These are phyloP conservation scores for Oostethus manadensis DNA, from an alignment of 2,113 vertebrate genomes.

Conservation along the genomic window DNA sequence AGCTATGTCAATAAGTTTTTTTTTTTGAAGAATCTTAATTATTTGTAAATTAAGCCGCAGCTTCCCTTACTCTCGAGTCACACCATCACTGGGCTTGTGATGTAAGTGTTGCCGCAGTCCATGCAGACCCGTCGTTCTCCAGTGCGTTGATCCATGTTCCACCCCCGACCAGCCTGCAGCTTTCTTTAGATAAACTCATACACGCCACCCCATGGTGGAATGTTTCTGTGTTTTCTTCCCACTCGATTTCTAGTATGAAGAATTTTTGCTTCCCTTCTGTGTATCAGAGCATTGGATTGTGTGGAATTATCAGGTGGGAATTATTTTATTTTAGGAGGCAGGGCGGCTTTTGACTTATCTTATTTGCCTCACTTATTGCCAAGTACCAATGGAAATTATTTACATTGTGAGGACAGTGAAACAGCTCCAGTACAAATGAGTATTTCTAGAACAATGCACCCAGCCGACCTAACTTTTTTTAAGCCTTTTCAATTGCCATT, in stretches of 20 bases:
- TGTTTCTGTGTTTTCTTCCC: slow-evolving; percentile 22
- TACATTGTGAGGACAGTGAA: slow-evolving; percentile 49
- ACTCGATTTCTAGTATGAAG: slow-evolving; percentile 25
- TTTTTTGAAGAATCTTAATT: no score
- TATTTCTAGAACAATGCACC: slow-evolving; percentile 51
- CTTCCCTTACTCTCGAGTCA: no score
- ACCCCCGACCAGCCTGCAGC: no score
- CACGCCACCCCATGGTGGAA: no score
- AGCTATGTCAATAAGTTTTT: no score
- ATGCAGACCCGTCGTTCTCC: no score
- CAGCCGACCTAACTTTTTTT: slow-evolving; percentile 32
- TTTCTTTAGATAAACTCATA: no score
- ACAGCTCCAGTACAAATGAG: slow-evolving; percentile 57
- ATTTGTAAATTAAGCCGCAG: no score
- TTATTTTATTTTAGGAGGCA: slow-evolving; percentile 13
- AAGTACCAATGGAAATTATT: slow-evolving; percentile 55
- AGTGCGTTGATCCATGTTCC: no score
- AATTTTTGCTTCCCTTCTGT: slow-evolving; percentile 28
- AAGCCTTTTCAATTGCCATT: slow-evolving; percentile 51
- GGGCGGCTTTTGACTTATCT: slow-evolving; percentile 33
- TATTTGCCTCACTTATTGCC: slow-evolving; percentile 24
- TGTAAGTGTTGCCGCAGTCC: no score
- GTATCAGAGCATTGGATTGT: slow-evolving; percentile 43
- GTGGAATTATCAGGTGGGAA: slow-evolving; percentile 18
- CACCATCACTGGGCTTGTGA: no score